phyloP scores from a whole-genome alignment of 2,797 vertebrate species.

The Vultur gryphus region DNA sequence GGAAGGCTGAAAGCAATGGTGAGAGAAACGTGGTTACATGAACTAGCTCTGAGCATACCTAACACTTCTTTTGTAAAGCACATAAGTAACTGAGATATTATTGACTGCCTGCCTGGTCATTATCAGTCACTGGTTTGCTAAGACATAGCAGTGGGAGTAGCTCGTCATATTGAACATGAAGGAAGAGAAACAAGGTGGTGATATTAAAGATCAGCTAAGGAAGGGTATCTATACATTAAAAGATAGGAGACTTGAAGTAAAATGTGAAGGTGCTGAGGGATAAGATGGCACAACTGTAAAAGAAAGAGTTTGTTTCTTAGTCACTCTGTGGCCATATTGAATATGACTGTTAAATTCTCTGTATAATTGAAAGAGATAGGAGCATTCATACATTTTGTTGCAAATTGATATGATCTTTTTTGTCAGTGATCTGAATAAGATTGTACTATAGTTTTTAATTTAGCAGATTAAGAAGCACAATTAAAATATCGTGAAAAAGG shows the following conservation, averaged over 20 bases:
- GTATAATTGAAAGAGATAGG: slow-evolving; percentile 71
- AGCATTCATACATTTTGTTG: slow-evolving; percentile 67
- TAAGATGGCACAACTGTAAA: not conserved
- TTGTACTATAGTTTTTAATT: slow-evolving; percentile 78
- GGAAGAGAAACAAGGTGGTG: not conserved
- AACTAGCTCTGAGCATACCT: not conserved
- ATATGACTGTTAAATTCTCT: slow-evolving; percentile 61
- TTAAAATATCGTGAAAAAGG: slow-evolving; percentile 82
- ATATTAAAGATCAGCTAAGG: not conserved
- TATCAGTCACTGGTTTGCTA: not conserved
- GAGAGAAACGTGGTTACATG: not conserved
- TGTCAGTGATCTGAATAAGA: slow-evolving; percentile 75
- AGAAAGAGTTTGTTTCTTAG: slow-evolving; percentile 12
- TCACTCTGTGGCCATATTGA: slow-evolving; percentile 44
- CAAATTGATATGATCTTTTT: slow-evolving; percentile 74
- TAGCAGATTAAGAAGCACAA: slow-evolving; percentile 80
- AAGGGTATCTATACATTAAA: not conserved
- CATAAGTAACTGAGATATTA: not conserved
- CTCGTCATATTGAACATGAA: not conserved
- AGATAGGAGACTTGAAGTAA: not conserved
- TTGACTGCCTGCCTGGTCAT: not conserved
- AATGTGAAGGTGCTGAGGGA: not conserved
- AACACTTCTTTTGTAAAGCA: not conserved
- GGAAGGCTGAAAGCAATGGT: not conserved
- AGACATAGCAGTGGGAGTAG: not conserved